Conservation (phyloP, 2,797 vertebrate genomes). For the Lates japonicus region DNA sequence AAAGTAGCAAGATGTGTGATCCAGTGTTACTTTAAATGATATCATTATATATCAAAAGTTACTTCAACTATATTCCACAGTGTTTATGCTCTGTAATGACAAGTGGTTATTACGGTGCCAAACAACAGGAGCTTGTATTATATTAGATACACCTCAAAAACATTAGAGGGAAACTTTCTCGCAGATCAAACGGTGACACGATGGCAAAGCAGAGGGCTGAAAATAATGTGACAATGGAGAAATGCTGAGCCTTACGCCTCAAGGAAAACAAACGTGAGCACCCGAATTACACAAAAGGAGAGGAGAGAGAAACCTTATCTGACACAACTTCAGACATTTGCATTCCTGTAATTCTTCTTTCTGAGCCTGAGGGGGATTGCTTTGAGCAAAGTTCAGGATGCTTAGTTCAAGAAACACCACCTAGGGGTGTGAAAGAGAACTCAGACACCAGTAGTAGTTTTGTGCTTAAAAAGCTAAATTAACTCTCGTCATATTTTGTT, state of each 20-base stretch:
- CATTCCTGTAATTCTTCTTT: constrained; percentile 61
- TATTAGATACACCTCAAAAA: constrained; percentile 13
- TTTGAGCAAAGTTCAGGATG: constrained; percentile 40
- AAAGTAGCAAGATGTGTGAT: not conserved
- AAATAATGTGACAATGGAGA: constrained; percentile 33
- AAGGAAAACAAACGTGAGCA: constrained; percentile 51
- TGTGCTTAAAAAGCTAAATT: constrained; percentile 9
- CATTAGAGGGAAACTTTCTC: constrained; percentile 28
- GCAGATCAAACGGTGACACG: constrained; percentile 38
- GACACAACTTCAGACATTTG: constrained; percentile 52
- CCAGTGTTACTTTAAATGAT: not conserved
- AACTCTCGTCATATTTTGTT: not conserved
- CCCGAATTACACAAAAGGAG: constrained; percentile 47
- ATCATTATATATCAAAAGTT: not conserved
- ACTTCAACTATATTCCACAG: not conserved
- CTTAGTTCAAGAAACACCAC: constrained; percentile 35
- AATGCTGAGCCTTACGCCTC: constrained; percentile 25
- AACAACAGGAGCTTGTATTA: constrained; percentile 17
- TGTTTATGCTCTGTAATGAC: constrained; percentile 19
- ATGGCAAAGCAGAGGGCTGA: constrained; percentile 30
- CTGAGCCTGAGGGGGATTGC: constrained; percentile 32
- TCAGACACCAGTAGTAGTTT: constrained; percentile 2
- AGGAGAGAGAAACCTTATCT: constrained; percentile 62
- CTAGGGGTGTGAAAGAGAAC: not conserved
- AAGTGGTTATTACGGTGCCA: constrained; percentile 12